Conservation (phyloP, 2,888 invertebrate species). For the Apamea epomidion region DNA sequence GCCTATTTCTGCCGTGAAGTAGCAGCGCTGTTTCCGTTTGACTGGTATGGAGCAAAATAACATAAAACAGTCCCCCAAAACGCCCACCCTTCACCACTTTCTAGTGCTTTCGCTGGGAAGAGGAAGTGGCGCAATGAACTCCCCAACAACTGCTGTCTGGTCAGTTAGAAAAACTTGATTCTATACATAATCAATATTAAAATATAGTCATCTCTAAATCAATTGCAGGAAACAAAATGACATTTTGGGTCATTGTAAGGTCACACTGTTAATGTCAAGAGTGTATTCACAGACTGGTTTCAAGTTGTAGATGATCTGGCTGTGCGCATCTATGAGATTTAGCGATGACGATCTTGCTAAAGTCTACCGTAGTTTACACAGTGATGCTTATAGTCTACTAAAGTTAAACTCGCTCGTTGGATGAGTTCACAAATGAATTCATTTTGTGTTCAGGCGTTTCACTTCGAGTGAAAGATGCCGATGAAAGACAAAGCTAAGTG, state of each 20-base stretch:
- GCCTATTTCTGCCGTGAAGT: neutral
- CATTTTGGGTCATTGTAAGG: constrained; percentile 55
- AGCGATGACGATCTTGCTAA: constrained; percentile 4
- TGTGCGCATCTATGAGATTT: constrained; percentile 5
- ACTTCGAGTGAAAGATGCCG: too few relatives aligned
- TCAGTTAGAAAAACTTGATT: neutral
- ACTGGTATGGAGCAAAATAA: neutral
- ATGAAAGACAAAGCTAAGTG: too few relatives aligned
- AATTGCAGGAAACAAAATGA: constrained; percentile 35
- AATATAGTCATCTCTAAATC: constrained; percentile 8
- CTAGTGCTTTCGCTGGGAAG: neutral
- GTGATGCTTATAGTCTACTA: neutral
- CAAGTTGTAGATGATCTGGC: neutral
- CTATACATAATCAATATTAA: neutral
- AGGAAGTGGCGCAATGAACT: neutral
- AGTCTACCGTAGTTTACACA: neutral
- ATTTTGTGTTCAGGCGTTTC: too few relatives aligned
- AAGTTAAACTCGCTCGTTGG: too few relatives aligned
- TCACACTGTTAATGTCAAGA: constrained; percentile 52
- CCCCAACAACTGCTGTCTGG: neutral
- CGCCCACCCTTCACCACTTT: neutral
- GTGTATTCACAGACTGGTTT: constrained; percentile 39
- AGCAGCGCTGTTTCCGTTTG: neutral
- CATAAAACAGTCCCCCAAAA: too few relatives aligned
- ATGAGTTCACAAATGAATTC: too few relatives aligned